These are phyloP conservation scores for Eupeodes luniger DNA, from an alignment of 2,888 invertebrate genomes.

Conservation along the genomic window DNA sequence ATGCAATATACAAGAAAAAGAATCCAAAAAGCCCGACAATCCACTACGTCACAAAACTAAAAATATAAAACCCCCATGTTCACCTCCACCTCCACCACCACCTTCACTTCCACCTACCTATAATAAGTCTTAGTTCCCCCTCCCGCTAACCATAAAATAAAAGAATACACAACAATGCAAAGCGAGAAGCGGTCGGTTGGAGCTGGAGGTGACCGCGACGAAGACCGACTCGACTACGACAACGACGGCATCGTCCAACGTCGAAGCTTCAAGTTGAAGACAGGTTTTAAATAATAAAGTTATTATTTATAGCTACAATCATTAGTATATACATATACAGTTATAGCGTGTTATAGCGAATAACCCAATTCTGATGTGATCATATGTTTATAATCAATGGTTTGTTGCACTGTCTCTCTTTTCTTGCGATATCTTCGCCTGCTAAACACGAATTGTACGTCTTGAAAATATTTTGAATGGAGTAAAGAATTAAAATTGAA, in stretches of 20 bases:
- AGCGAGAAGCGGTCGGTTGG: background rate
- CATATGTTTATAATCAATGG: conserved; percentile 24
- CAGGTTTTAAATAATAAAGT: conserved; percentile 62
- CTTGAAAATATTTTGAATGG: background rate
- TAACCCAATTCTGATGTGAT: conserved; percentile 43
- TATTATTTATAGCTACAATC: conserved; percentile 43
- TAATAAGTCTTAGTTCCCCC: no score
- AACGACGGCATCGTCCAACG: no score
- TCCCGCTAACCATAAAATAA: background rate
- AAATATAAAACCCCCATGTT: conserved; percentile 17
- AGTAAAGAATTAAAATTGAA: background rate
- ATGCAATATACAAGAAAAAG: conserved; percentile 33
- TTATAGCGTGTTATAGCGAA: background rate
- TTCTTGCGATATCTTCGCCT: conserved; percentile 1
- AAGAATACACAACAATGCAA: conserved; percentile 33
- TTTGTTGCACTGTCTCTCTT: conserved; percentile 19
- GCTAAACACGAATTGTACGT: background rate
- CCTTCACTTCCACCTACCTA: no score
- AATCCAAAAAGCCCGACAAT: conserved; percentile 52
- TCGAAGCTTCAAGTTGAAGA: conserved; percentile 30
- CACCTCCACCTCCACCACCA: background rate
- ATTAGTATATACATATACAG: background rate
- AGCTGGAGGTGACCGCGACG: background rate
- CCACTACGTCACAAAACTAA: conserved; percentile 69
- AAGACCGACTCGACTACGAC: background rate